These are phyloP conservation scores for Hippocampus guttulatus DNA, from an alignment of 2,113 vertebrate genomes.

Conservation along the genomic window DNA sequence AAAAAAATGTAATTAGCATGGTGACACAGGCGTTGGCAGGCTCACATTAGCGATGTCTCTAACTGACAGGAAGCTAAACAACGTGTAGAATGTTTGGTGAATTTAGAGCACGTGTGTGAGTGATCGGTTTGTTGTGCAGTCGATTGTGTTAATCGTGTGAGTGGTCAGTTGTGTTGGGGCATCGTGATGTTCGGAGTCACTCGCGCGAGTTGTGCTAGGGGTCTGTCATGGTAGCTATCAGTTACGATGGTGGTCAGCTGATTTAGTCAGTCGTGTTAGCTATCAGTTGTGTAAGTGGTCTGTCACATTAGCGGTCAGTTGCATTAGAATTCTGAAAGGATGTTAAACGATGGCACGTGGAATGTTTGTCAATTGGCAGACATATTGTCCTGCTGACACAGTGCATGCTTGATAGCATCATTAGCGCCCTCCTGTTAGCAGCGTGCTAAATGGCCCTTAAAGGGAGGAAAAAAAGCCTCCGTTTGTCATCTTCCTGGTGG, in stretches of 20 bases:
- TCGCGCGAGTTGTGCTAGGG: no score
- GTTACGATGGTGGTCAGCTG: no score
- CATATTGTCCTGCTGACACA: slow-evolving; percentile 19
- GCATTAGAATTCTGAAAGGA: background rate
- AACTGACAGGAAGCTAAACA: background rate
- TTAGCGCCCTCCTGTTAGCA: slow-evolving; percentile 38
- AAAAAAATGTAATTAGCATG: background rate
- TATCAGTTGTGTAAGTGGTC: background rate
- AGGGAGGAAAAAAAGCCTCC: slow-evolving; percentile 12
- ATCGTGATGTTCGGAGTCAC: no score
- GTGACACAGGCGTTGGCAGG: background rate
- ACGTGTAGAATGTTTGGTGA: no score
- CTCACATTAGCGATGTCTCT: background rate
- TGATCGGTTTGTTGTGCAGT: no score
- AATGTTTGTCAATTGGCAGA: slow-evolving; percentile 6
- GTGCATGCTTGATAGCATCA: slow-evolving; percentile 30
- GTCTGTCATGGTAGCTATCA: no score
- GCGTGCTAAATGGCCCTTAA: slow-evolving; percentile 39
- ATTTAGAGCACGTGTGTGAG: background rate
- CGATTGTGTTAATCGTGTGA: no score
- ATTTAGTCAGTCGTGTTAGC: background rate
- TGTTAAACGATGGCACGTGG: background rate
- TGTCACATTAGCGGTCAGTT: background rate
- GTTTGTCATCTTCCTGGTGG: slow-evolving; percentile 31
- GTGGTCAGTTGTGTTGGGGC: no score